These are phyloP conservation scores for Agrilus cyanescens DNA, from an alignment of 2,888 invertebrate species.

Conservation along the genomic window DNA sequence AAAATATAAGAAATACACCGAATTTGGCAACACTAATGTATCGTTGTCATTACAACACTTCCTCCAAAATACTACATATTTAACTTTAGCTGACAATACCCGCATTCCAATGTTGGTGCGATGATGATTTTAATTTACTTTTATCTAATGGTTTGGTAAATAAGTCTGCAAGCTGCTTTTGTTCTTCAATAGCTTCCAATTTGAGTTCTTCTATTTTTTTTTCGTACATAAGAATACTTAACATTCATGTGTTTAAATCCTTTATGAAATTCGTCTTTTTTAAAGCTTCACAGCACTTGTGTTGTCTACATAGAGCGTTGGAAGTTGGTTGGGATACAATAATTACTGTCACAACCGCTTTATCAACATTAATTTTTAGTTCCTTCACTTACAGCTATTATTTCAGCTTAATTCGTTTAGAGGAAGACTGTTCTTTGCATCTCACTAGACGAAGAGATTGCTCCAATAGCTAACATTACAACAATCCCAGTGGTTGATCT, in stretches of 20 bases:
- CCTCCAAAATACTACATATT: no score
- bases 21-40: no score
- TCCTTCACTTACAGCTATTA: conserved; percentile 21
- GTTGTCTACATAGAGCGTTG: conserved; percentile 9
- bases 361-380: conserved; percentile 22
- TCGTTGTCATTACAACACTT: no score
- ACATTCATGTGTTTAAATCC: conserved; percentile 13
- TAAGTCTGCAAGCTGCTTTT: conserved; percentile 6
- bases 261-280: conserved; percentile 12
- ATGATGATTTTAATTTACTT: background rate
- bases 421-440: conserved; percentile 22
- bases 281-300: conserved; percentile 11
- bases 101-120: no score
- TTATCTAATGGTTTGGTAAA: conserved; percentile 4
- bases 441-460: conserved; percentile 22
- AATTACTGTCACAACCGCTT: conserved; percentile 12
- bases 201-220: conserved; percentile 4
- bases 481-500: conserved; percentile 13
- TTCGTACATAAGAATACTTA: conserved; percentile 11
- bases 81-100: no score
- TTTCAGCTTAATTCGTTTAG: conserved; percentile 23
- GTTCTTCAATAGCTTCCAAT: conserved; percentile 1
- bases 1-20: no score
- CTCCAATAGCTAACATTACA: conserved; percentile 15
- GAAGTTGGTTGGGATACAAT: conserved; percentile 3